Evolutionary conservation across 2,888 invertebrate genomes (phyloP), one percentile per base, ranked within the genome.

Genomic region (Drosophila meridiana): DNA sequence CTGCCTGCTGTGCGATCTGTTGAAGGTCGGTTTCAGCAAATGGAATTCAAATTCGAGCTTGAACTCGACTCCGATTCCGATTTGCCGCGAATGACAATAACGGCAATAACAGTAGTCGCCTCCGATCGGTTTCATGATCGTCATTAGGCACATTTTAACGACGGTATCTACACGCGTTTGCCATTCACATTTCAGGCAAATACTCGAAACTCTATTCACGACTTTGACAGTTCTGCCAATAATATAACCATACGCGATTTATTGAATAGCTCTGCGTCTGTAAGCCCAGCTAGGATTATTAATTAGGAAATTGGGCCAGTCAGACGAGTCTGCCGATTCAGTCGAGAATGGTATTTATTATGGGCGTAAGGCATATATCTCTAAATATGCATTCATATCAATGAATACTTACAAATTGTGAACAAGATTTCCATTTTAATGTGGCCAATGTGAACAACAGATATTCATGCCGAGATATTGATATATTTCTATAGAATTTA

Each of bases 1-100:
- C 70, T 76, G 70, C 76, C 70, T 48, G 62, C 76, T 76, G 76
- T 50, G 30, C 28, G 48, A 50, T 30, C 32, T 9, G 55, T 42
- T 55, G 75, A 70, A 78, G 78, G 62, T 78, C 78, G 78, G 28
- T 5, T 8, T 55, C 38, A 55, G 40, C 9, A 61, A 55, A 47
- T 34, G 13, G 47, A 57, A 63, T 58, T 28, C 28, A 26, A 40
- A 36, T 4, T 52, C 50, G 50, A 50, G 2, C 40, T 30, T 20
- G 30, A 53, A 7, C 53, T 26, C 53, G 53, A n/a, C 36, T 36
- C 53, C 8, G 45, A 43, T 45, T 59, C 36, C 11, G 65, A 43
- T 34, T 28, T 11, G 20, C 28, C 36, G 42, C 55, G 40, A 36
- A 28, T 43, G 60, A 60, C 52, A 68, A 52, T 61, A 40, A 58